Evolutionary conservation across 2,888 invertebrate genomes (phyloP), one percentile per base, ranked within the genome.

Genomic region (Cylloceria caligata): DNA sequence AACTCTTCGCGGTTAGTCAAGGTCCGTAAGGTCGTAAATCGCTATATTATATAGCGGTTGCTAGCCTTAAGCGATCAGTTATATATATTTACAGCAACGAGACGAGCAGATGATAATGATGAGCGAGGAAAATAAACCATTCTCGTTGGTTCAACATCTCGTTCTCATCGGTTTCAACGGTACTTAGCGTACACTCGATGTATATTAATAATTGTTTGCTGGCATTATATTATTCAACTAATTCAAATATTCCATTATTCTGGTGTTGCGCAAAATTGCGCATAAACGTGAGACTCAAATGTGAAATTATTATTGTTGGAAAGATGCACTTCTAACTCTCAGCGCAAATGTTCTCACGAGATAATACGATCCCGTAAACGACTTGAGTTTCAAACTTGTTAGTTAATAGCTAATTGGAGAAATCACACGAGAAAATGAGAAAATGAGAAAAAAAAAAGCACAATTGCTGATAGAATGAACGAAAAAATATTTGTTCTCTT

Each of bases 1-100:
- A 21, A 39, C 16, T 21, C 36, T 34, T 52, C 30, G 27, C 42
- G 24, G 16, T 52, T 30, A 42, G 30, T 39, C 71, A 71, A 71
- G 69, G 69, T 69, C 55, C 52, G 36, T 21, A 39, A 27, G 39
- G 55, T 39, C 39, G 69, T 39, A 21, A 69, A 69, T 55, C 52
- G 36, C 52, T 69, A 39, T 69, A n/a, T n/a, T n/a, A n/a, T 34
- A 69, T 39, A 52, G 55, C 36, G 36, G 36, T 24, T 27, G 36
- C 52, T 36, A 24, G 36, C 24, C 67, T 34, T 9, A 49, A 47
- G 67, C 47, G 47, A 7, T 27, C 47, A 24, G 52, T 27, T 67
- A 13, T 16, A 19, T n/a, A 24, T 39, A 24, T 24, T 9, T n/a
- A 19, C 45, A 27, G 24, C 21, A 52, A 69, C 34, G 47, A 52